Conservation (phyloP, 2,113 vertebrate species). For the Opisthocomus hoazin region DNA sequence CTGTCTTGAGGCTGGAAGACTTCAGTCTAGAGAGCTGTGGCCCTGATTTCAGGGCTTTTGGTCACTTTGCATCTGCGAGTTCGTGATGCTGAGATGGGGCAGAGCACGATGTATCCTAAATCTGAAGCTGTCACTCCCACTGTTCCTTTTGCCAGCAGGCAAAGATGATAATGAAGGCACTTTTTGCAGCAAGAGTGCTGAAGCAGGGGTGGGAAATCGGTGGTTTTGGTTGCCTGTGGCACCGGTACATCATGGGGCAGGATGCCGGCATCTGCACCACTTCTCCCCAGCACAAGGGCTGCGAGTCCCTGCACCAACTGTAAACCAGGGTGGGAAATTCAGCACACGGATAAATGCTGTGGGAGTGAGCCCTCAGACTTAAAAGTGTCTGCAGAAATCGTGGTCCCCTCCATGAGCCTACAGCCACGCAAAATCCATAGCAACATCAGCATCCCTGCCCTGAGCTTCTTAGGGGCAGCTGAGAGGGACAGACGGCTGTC, state of each 20-base stretch:
- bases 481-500: not conserved
- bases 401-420: fast-evolving
- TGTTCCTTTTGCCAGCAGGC: no score
- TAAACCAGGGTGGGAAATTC: not conserved
- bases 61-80: not conserved
- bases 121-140: fast-evolving
- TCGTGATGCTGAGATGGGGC: not conserved
- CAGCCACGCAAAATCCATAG: fast-evolving
- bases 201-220: not conserved
- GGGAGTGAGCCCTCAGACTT: not conserved
- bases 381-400: not conserved
- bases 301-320: not conserved
- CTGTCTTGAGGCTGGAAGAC: not conserved
- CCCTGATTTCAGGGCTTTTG: not conserved
- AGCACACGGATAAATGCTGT: fast-evolving
- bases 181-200: not conserved
- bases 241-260: not conserved
- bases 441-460: fast-evolving
- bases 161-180: fast-evolving
- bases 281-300: fast-evolving
- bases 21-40: fast-evolving
- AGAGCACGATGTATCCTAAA: fast-evolving
- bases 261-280: not conserved
- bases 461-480: not conserved
- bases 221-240: not conserved